Percentiles rank a stretch among this genome's conserved stretches.
Evolutionary conservation across 2,113 vertebrate genomes (phyloP).

Genomic region (Aramus guarauna): DNA sequence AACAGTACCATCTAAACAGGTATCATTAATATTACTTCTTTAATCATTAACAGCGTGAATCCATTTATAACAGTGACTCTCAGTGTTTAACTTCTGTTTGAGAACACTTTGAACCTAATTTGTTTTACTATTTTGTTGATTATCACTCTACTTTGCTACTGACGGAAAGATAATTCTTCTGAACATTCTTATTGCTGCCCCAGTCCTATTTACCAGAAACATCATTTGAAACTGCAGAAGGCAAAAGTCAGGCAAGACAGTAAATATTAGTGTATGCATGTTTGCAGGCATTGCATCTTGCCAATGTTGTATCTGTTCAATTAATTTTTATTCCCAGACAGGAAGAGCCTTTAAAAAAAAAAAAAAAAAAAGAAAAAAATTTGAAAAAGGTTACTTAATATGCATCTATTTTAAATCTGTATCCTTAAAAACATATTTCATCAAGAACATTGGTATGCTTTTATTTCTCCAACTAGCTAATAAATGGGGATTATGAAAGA

Average conservation of each 20-base stretch:
- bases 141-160: not conserved
- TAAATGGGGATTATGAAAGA: not conserved
- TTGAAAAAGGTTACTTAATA: not conserved
- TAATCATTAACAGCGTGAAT: not conserved
- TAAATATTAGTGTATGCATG: not conserved
- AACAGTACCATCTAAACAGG: not conserved
- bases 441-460: not conserved
- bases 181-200: not conserved
- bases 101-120: not conserved
- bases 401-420: not conserved
- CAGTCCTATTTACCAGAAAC: not conserved
- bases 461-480: not conserved
- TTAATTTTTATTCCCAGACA: not conserved
- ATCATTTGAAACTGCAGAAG: not conserved
- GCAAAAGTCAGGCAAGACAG: not conserved
- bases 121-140: not conserved
- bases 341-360: not conserved
- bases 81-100: not conserved
- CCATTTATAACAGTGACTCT: not conserved
- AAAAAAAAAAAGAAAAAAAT: not conserved
- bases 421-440: not conserved
- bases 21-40: not conserved
- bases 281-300: not conserved
- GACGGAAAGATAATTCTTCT: not conserved
- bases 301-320: not conserved